phyloP scores from a whole-genome alignment of 2,797 vertebrate genomes.

The Morelia viridis region DNA sequence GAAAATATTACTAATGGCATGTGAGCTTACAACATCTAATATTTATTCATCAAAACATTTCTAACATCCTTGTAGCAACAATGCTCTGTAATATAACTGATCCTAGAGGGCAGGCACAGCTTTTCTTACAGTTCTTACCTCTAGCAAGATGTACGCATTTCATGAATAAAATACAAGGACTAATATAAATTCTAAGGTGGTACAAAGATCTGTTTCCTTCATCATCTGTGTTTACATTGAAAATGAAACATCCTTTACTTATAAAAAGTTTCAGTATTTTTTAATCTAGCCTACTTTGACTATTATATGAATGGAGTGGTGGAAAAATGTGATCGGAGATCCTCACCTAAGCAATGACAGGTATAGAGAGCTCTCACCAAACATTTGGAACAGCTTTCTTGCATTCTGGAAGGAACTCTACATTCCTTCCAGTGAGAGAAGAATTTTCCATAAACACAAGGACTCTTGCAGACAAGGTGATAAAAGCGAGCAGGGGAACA shows the following conservation, averaged over 20 bases:
- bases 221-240: neutral
- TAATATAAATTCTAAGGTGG: neutral
- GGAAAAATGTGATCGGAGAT: neutral
- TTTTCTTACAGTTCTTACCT: neutral
- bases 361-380: neutral
- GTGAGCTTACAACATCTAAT: neutral
- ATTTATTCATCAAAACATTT: neutral
- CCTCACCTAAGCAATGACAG: neutral
- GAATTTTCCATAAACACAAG: neutral
- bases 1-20: neutral
- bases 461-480: neutral
- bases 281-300: neutral
- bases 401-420: neutral
- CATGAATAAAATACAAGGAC: neutral
- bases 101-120: neutral
- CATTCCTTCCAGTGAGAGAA: neutral
- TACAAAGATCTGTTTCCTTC: neutral
- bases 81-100: neutral
- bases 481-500: fast-evolving
- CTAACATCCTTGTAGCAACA: neutral
- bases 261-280: neutral
- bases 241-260: neutral
- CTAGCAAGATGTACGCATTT: neutral
- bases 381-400: neutral
- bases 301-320: neutral